Percentiles rank a stretch among this genome's conserved stretches.
Evolutionary conservation across 2,888 invertebrate genomes (phyloP).

Genomic region (Cheilosia vulpina): DNA sequence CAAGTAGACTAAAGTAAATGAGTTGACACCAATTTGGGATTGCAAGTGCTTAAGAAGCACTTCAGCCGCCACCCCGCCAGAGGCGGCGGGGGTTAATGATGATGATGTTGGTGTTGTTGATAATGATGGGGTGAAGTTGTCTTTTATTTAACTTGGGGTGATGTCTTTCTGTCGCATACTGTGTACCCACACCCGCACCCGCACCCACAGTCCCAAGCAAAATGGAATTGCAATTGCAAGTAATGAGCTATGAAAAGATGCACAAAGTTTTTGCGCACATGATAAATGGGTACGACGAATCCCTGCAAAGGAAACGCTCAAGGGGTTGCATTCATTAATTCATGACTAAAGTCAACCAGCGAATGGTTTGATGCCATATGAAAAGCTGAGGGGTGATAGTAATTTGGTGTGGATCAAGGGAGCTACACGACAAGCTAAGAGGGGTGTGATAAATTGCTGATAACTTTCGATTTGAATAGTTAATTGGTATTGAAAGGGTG

Average conservation of each 20-base stretch:
- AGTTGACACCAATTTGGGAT: constrained; percentile 73
- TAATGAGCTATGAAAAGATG: constrained; percentile 73
- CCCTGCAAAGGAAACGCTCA: constrained; percentile 28
- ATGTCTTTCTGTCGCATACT: constrained; percentile 24
- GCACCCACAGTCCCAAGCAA: neutral
- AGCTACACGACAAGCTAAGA: constrained; percentile 26
- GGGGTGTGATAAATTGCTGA: constrained; percentile 63
- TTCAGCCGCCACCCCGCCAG: constrained; percentile 21
- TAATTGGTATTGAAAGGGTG: constrained; percentile 13
- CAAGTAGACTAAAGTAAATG: constrained; percentile 67
- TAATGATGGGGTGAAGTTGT: constrained; percentile 41
- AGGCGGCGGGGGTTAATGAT: constrained; percentile 28
- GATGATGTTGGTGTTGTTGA: constrained; percentile 48
- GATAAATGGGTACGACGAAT: constrained; percentile 69
- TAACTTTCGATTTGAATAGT: constrained; percentile 68
- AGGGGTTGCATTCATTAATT: constrained; percentile 71
- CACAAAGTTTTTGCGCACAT: constrained; percentile 68
- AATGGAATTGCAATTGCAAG: constrained; percentile 61
- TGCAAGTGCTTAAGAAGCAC: constrained; percentile 67
- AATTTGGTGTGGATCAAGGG: constrained; percentile 45
- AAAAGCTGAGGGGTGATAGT: neutral
- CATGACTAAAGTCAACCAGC: constrained; percentile 60
- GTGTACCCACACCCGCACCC: neutral
- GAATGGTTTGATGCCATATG: constrained; percentile 32
- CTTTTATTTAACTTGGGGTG: constrained; percentile 47